Conservation (phyloP, 2,797 vertebrate genomes). For the Coregonus suidteri region DNA sequence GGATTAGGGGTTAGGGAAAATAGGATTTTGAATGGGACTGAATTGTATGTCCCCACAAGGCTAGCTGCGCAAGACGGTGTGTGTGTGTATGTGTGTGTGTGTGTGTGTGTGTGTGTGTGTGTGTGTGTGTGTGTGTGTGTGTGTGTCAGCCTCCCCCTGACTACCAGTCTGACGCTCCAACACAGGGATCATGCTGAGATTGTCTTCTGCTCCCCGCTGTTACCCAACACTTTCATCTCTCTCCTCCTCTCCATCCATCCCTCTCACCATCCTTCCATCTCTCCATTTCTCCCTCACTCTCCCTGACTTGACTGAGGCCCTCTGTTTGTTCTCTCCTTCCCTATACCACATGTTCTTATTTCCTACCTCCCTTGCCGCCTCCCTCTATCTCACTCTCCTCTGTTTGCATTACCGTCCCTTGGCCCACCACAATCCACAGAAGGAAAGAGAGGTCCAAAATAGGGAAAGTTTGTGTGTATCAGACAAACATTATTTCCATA, state of each 20-base stretch:
- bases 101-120: too few species aligned
- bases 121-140: too few species aligned
- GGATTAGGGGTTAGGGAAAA: too few species aligned
- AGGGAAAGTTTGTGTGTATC: neutral
- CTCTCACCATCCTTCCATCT: neutral
- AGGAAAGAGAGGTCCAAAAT: too few species aligned
- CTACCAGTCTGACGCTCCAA: too few species aligned
- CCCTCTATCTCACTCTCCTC: neutral
- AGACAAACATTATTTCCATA: neutral
- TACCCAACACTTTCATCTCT: neutral
- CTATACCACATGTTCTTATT: neutral
- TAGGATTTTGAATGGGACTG: too few species aligned
- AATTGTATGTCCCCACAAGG: too few species aligned
- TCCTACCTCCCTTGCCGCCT: neutral
- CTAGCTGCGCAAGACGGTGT: too few species aligned
- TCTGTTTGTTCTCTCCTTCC: neutral
- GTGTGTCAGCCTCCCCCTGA: neutral
- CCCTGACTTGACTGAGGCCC: neutral
- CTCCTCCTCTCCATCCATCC: neutral
- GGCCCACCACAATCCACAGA: neutral
- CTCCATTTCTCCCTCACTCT: neutral
- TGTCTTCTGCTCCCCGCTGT: neutral
- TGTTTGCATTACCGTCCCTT: neutral
- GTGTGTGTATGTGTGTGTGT: too few species aligned
- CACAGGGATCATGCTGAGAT: too few species aligned